These are phyloP conservation scores for Mayetiola destructor DNA, from an alignment of 2,888 invertebrate species.

Conservation along the genomic window DNA sequence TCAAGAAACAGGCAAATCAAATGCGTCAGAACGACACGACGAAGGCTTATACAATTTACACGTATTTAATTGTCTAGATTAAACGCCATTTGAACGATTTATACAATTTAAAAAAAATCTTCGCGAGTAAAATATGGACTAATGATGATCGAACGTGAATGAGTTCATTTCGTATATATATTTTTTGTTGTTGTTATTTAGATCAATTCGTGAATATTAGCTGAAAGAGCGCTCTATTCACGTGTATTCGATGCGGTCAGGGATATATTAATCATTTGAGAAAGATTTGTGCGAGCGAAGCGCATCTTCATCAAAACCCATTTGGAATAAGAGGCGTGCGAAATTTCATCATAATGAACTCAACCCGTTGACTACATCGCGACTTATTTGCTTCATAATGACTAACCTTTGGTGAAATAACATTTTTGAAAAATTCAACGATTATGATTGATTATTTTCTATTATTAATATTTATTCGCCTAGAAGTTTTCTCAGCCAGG, in stretches of 20 bases:
- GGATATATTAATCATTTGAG: conserved; percentile 4
- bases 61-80: conserved; percentile 12
- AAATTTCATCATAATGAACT: conserved; percentile 4
- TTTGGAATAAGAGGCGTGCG: not conserved
- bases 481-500: conserved; percentile 2
- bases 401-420: not conserved
- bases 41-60: conserved; percentile 4
- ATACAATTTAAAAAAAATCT: conserved; percentile 4
- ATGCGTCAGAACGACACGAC: not conserved
- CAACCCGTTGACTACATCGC: not conserved
- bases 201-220: too few relatives aligned
- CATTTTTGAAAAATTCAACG: not conserved
- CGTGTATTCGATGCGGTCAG: not conserved
- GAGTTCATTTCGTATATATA: too few relatives aligned
- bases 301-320: not conserved
- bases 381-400: not conserved
- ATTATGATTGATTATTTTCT: conserved; percentile 12
- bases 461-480: conserved; percentile 10
- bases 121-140: too few relatives aligned
- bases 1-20: not conserved
- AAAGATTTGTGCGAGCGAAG: not conserved
- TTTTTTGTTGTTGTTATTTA: too few relatives aligned
- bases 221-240: too few relatives aligned
- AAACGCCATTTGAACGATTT: conserved; percentile 3
- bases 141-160: too few relatives aligned